These are phyloP conservation scores for Numenius arquata DNA, from an alignment of 2,113 vertebrate species.

Conservation along the genomic window DNA sequence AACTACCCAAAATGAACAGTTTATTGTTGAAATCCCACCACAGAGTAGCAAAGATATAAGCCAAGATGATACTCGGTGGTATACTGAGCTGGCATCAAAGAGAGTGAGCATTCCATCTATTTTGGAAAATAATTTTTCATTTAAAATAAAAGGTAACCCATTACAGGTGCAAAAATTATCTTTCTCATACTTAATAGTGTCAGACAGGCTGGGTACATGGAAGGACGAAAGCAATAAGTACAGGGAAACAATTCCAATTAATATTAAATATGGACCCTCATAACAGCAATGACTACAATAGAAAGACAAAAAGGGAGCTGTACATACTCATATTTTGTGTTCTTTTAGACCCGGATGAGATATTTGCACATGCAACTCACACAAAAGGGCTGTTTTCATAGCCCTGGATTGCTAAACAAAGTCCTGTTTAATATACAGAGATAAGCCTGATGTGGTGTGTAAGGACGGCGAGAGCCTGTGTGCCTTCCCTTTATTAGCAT, in stretches of 20 bases:
- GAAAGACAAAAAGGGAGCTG: neutral
- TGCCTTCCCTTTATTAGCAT: neutral
- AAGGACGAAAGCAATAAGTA: neutral
- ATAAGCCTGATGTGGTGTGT: neutral
- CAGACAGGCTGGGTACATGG: neutral
- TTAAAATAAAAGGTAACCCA: neutral
- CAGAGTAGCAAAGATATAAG: neutral
- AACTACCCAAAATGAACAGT: slow-evolving; percentile 24
- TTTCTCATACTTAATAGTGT: neutral
- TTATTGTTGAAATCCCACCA: slow-evolving; percentile 27
- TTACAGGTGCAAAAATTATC: neutral
- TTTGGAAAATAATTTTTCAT: slow-evolving; percentile 14
- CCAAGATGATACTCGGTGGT: neutral
- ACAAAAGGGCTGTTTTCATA: neutral
- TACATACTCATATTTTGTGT: neutral
- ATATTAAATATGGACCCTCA: neutral
- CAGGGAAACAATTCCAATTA: neutral
- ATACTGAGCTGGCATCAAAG: neutral
- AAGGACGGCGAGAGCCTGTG: neutral
- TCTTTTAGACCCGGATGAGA: neutral
- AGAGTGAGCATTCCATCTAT: neutral
- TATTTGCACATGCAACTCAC: neutral
- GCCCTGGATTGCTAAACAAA: neutral
- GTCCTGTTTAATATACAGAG: neutral
- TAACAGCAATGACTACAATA: neutral